Conservation (phyloP, 92 coral and sea anemone species). For the Epizoanthus rinbou region DNA sequence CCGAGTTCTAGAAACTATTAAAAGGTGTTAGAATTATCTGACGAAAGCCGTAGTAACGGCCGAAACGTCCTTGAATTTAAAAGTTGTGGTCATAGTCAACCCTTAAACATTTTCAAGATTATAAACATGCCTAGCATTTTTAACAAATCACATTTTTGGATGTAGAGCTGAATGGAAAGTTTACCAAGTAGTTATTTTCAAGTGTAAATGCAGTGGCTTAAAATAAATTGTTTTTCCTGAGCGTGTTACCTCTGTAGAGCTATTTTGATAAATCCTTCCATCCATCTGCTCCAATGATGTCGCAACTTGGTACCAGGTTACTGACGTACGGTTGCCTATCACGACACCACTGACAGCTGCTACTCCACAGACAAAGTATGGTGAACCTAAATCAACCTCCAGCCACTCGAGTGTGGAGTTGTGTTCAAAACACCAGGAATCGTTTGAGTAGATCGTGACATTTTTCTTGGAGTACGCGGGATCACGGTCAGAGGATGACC, state of each 20-base stretch:
- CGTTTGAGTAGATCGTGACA: not conserved
- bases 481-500: not conserved
- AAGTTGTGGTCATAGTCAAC: too few relatives aligned
- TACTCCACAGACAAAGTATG: constrained; percentile 3
- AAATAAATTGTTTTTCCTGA: too few relatives aligned
- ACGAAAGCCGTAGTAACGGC: too few relatives aligned
- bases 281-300: constrained; percentile 1
- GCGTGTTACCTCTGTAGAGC: not conserved
- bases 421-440: not conserved
- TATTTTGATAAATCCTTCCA: not conserved
- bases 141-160: too few relatives aligned
- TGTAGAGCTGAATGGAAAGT: too few relatives aligned
- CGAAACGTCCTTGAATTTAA: too few relatives aligned
- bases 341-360: not conserved
- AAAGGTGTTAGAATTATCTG: too few relatives aligned
- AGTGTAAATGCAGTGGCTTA: too few relatives aligned
- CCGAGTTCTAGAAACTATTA: too few relatives aligned
- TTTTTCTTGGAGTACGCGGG: not conserved
- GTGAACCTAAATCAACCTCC: constrained; percentile 16
- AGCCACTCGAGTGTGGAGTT: constrained; percentile 18
- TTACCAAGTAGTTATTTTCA: too few relatives aligned
- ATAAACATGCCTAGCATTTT: too few relatives aligned
- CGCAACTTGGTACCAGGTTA: constrained; percentile 4
- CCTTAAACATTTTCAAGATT: too few relatives aligned
- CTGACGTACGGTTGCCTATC: not conserved